Evolutionary conservation across 1,140 invertebrate genomes (phyloP).

Genomic region (Drosophila insularis): DNA sequence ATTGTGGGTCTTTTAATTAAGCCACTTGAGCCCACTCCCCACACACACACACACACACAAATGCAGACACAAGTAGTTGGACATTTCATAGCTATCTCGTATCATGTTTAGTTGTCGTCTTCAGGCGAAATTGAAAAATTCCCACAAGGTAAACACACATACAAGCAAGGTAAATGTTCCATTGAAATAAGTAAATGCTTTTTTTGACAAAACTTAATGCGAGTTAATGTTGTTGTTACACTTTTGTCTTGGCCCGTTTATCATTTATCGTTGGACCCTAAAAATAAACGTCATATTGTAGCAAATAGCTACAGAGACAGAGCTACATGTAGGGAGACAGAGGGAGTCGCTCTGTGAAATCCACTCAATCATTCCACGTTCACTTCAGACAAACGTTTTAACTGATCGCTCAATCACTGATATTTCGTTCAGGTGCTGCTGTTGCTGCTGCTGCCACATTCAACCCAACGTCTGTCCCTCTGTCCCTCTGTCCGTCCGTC

Average conservation of each 20-base stretch:
- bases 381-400: slow-evolving; percentile 69
- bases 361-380: slow-evolving; percentile 72
- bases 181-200: slow-evolving; percentile 61
- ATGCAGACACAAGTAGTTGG: slow-evolving; percentile 16
- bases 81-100: slow-evolving; percentile 45
- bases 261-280: slow-evolving; percentile 45
- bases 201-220: slow-evolving; percentile 73
- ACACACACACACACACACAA: slow-evolving; percentile 7
- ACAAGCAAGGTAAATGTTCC: slow-evolving; percentile 29
- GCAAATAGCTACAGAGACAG: slow-evolving; percentile 32
- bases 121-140: slow-evolving; percentile 42
- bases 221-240: slow-evolving; percentile 60
- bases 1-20: slow-evolving; percentile 48
- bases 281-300: slow-evolving; percentile 44
- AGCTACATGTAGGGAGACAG: too few species aligned
- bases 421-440: slow-evolving; percentile 37
- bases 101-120: slow-evolving; percentile 3
- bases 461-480: slow-evolving; percentile 9
- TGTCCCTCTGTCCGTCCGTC: background rate
- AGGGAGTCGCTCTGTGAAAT: slow-evolving; percentile 61
- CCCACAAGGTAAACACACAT: slow-evolving; percentile 35
- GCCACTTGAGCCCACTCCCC: slow-evolving; percentile 45
- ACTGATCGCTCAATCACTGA: slow-evolving; percentile 79
- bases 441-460: background rate
- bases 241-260: slow-evolving; percentile 26